These are phyloP conservation scores for Mallotus villosus DNA, from an alignment of 2,797 vertebrate genomes.

Conservation along the genomic window DNA sequence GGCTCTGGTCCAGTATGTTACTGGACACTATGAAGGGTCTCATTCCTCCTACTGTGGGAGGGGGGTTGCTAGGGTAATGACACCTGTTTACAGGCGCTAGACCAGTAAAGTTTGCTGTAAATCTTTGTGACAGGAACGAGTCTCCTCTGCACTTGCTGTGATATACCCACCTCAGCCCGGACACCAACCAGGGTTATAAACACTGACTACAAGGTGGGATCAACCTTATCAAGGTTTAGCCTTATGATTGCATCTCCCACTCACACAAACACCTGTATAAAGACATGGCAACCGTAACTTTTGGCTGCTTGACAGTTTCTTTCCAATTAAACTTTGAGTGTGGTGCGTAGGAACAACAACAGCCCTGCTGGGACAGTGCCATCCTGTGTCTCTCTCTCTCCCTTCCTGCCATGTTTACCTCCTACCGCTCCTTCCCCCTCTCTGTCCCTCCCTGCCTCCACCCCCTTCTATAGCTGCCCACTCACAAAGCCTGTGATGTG, in stretches of 20 bases:
- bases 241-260: not conserved
- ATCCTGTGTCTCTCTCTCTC: not conserved
- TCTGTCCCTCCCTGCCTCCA: not conserved
- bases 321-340: too few relatives aligned
- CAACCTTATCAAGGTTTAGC: not conserved
- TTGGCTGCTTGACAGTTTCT: too few relatives aligned
- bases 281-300: too few relatives aligned
- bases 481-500: conserved; percentile 17
- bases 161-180: not conserved
- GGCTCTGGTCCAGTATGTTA: conserved; percentile 4
- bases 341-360: not conserved
- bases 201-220: not conserved
- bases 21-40: not conserved
- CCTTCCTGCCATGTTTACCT: not conserved
- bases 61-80: not conserved
- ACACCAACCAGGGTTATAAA: not conserved
- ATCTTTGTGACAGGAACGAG: not conserved
- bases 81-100: not conserved
- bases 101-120: not conserved
- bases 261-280: too few relatives aligned
- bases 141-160: not conserved
- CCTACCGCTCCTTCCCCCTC: not conserved
- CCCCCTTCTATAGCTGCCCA: conserved; percentile 8
- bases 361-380: not conserved
- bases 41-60: not conserved